Percentiles rank a stretch among this genome's conserved stretches.
phyloP scores from a whole-genome alignment of 2,888 invertebrate genomes.

The Yponomeuta malinellus region DNA sequence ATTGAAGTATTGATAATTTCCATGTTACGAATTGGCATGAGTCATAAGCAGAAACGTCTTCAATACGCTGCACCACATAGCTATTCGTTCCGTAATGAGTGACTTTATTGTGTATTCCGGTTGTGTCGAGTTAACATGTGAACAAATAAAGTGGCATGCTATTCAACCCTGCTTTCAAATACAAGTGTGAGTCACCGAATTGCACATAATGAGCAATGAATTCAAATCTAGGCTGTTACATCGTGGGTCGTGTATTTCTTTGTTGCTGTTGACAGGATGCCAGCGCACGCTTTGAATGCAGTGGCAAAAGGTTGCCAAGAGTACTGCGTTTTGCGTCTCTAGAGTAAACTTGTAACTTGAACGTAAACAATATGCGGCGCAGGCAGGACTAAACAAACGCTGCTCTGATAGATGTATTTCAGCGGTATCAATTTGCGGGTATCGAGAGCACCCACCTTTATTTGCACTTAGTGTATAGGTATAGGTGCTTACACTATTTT shows the following conservation, averaged over 20 bases:
- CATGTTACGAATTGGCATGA: not conserved
- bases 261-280: conserved; percentile 22
- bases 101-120: not conserved
- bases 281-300: conserved; percentile 23
- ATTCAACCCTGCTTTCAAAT: conserved; percentile 1
- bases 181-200: conserved; percentile 1
- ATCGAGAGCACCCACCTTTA: too few relatives aligned
- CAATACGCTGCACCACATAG: not conserved
- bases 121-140: not conserved
- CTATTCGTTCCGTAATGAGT: not conserved
- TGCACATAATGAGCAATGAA: conserved; percentile 8
- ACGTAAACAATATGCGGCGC: not conserved
- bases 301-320: conserved; percentile 25
- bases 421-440: not conserved
- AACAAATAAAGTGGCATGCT: not conserved
- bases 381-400: not conserved
- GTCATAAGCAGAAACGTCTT: not conserved
- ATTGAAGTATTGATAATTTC: not conserved
- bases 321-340: conserved; percentile 13
- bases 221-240: conserved; percentile 21
- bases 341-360: conserved; percentile 15
- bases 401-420: not conserved
- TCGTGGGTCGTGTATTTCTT: conserved; percentile 18
- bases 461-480: too few relatives aligned
- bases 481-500: too few relatives aligned